A percentile compares a stretch with the other conserved stretches of the same genome.
Evolutionary conservation across 30 jellyfish, hydroid and myxozoan genomes (phyloP).

Genomic region (Turritopsis dohrnii): DNA sequence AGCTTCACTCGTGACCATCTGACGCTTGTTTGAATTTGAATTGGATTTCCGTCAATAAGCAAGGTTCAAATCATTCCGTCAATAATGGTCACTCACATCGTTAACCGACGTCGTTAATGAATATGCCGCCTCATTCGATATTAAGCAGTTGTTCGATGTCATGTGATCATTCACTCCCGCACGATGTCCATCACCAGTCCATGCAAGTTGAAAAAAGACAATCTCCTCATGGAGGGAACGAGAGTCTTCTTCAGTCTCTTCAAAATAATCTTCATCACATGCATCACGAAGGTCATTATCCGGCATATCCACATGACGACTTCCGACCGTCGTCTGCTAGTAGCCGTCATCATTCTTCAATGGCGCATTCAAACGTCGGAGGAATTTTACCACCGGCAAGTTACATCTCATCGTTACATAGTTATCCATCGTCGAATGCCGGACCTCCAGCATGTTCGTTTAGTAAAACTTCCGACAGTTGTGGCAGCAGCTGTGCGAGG

Average conservation of each 20-base stretch:
- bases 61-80: conserved; percentile 14
- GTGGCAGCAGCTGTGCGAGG: conserved; percentile 8
- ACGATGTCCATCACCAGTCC: conserved; percentile 14
- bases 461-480: conserved; percentile 15
- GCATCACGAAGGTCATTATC: conserved; percentile 8
- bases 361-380: background rate
- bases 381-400: background rate
- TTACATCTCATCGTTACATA: conserved; percentile 1
- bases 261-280: background rate
- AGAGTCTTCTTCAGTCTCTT: background rate
- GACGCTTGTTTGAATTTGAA: too few species aligned
- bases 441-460: conserved; percentile 39
- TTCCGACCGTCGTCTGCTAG: background rate
- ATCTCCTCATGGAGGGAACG: background rate
- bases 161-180: conserved; percentile 6
- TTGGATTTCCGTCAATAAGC: too few species aligned
- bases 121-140: background rate
- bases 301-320: conserved; percentile 4
- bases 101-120: background rate
- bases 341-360: conserved; percentile 11
- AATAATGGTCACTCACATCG: background rate
- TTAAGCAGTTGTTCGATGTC: background rate
- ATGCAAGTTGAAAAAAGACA: background rate
- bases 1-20: too few species aligned
- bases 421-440: conserved; percentile 32